Conservation (phyloP, 2,888 invertebrate species). For the Fragum whitleyi region DNA sequence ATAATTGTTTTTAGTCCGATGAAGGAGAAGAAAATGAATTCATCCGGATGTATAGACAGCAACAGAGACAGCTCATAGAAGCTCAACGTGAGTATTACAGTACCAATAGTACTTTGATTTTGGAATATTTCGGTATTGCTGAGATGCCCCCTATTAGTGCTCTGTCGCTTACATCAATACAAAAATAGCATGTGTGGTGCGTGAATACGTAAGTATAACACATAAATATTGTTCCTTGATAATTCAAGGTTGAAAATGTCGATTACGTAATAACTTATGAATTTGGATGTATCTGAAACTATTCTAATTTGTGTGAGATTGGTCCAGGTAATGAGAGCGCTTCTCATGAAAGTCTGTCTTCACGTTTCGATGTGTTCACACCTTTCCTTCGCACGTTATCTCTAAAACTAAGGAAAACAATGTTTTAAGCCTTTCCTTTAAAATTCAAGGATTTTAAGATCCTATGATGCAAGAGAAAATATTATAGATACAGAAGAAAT, state of each 20-base stretch:
- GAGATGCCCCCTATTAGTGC: constrained; percentile 8
- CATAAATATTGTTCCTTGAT: background rate
- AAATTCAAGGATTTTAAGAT: too few species aligned
- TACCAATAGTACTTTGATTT: constrained; percentile 15
- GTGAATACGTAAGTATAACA: constrained; percentile 19
- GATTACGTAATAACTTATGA: background rate
- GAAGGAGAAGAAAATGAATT: constrained; percentile 84
- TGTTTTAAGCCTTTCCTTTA: too few species aligned
- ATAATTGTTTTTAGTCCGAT: constrained; percentile 28
- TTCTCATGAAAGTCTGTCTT: too few species aligned
- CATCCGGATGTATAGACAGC: constrained; percentile 85
- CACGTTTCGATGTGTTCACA: too few species aligned
- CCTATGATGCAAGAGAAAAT: too few species aligned
- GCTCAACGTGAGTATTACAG: background rate
- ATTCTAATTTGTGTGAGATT: too few species aligned
- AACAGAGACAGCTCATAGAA: constrained; percentile 85
- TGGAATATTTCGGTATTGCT: background rate
- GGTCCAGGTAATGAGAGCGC: too few species aligned
- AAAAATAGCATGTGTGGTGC: background rate
- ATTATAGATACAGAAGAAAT: too few species aligned
- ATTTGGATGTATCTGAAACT: too few species aligned
- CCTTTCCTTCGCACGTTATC: too few species aligned
- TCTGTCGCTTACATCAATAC: background rate
- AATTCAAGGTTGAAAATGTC: background rate
- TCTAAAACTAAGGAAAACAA: too few species aligned